Base-by-base conservation (phyloP, 1,140 invertebrate genomes). In the Drosophila takahashii region DNA sequence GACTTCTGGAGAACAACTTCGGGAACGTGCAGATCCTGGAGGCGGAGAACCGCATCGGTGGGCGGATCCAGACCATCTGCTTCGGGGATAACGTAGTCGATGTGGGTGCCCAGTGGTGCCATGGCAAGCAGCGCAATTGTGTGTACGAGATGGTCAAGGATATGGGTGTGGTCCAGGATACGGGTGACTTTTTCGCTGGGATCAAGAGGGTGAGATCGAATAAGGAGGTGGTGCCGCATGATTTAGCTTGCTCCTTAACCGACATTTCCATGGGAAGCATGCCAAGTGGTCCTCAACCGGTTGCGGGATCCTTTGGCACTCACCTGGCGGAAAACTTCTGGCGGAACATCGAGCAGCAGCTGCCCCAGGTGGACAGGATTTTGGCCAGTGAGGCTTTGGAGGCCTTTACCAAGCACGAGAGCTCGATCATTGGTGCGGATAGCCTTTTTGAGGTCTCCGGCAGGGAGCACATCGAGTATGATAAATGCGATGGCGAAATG, bases 51-150 rank as follows among this genome's bases (percentile, higher is more conserved):
- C 93, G 95, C 69, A 94, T 96, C 58, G 96, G 96, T 10, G 96
- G 95, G 3, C 93, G 96, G 51, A 93, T 96, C 42, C 50, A 93
- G 47, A 95, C 95, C 1, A 89, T 93, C 1, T 70, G 93, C 22
- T 95, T 95, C 79, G 94, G 93, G 3, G 93, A 94, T 11, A 93
- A 93, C 64, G 90, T 93, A 18, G 92, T 97, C 5, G 97, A 98
- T 90, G 69, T 97, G 11, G 97, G 97, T 5, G 97, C 96, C 16
- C 95, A 97, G 16, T 89, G 81, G 79, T 94, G 97, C 73, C 96
- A 98, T 78, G 97, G 97, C 15, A 94, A 97, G 91, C 92, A 94
- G 52, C 93, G 93, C 37, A 96, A 97, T 92, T 81, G 93, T 11
- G 94, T 96, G 1, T 96, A 94, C 83, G 91, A 95, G 60, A 77